These are phyloP conservation scores for Takifugu ocellatus DNA, from an alignment of 2,797 vertebrate genomes.

Conservation along the genomic window DNA sequence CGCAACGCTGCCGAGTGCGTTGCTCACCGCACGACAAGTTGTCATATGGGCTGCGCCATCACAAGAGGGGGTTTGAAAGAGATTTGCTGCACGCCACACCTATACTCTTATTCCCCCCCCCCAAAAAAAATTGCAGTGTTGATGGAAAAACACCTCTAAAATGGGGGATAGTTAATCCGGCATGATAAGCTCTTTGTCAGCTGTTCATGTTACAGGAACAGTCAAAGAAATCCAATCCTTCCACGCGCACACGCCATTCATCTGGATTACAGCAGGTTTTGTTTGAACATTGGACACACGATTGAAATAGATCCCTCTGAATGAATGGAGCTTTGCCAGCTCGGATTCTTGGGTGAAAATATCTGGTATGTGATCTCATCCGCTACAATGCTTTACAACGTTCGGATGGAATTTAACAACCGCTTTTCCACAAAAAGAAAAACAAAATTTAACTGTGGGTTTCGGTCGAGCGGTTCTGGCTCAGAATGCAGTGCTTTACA, in stretches of 20 bases:
- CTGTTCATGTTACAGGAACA: conserved; percentile 56
- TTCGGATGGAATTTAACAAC: conserved; percentile 4
- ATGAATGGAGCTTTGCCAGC: conserved; percentile 29
- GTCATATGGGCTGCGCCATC: conserved; percentile 36
- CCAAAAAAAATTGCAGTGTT: conserved; percentile 49
- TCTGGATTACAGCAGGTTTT: conserved; percentile 60
- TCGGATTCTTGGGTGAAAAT: conserved; percentile 26
- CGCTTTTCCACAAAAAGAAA: no score
- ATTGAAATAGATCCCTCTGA: conserved; percentile 51
- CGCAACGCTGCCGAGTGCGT: conserved; percentile 24
- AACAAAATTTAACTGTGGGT: no score
- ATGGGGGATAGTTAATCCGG: conserved; percentile 52
- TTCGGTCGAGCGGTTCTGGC: no score
- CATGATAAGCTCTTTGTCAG: conserved; percentile 65
- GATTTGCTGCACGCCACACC: conserved; percentile 52
- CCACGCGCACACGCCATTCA: conserved; percentile 6
- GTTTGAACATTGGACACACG: conserved; percentile 51
- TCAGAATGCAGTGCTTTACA: no score
- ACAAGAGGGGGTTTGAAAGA: conserved; percentile 33
- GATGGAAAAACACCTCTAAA: conserved; percentile 61
- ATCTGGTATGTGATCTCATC: conserved; percentile 26
- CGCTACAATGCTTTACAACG: conserved; percentile 11
- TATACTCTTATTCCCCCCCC: conserved; percentile 22
- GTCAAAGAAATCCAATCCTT: conserved; percentile 53
- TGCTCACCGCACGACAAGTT: conserved; percentile 39